Evolutionary conservation across 2,888 invertebrate genomes (phyloP).

Genomic region (Agonopterix arenella): DNA sequence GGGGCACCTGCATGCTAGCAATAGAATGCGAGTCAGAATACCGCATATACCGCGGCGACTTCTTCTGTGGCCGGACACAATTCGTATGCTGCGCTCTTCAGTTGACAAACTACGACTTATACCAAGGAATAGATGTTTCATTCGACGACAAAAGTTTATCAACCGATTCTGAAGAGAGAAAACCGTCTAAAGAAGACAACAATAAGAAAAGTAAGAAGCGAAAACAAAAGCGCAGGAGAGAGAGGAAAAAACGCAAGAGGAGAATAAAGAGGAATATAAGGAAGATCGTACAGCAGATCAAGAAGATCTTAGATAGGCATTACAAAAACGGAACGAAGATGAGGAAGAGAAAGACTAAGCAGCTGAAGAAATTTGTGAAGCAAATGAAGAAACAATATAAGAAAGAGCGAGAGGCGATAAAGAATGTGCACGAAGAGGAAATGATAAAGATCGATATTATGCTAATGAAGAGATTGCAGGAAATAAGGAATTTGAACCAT

Average conservation of each 20-base stretch:
- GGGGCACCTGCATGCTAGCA: constrained; percentile 55
- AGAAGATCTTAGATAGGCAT: constrained; percentile 37
- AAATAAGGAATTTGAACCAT: constrained; percentile 37
- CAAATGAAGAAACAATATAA: constrained; percentile 46
- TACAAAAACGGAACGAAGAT: constrained; percentile 44
- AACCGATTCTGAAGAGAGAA: constrained; percentile 34
- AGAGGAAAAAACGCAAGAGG: constrained; percentile 35
- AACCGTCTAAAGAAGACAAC: constrained; percentile 22
- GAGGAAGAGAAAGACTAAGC: constrained; percentile 46
- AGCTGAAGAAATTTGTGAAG: constrained; percentile 51
- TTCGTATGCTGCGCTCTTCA: constrained; percentile 55
- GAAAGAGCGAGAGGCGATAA: constrained; percentile 44
- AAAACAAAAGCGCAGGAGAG: constrained; percentile 24
- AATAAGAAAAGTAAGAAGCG: constrained; percentile 23
- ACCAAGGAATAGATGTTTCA: constrained; percentile 54
- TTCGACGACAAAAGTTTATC: constrained; percentile 40
- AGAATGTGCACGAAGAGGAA: constrained; percentile 42
- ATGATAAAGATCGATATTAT: constrained; percentile 39
- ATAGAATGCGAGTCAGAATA: constrained; percentile 55
- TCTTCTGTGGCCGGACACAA: constrained; percentile 48
- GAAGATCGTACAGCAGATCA: constrained; percentile 44
- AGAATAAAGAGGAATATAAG: constrained; percentile 43
- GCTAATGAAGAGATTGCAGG: constrained; percentile 29
- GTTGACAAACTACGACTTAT: constrained; percentile 51
- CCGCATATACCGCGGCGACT: constrained; percentile 57